Evolutionary conservation across 2,797 vertebrate species (phyloP).

Genomic region (Eulemur albifrons): DNA sequence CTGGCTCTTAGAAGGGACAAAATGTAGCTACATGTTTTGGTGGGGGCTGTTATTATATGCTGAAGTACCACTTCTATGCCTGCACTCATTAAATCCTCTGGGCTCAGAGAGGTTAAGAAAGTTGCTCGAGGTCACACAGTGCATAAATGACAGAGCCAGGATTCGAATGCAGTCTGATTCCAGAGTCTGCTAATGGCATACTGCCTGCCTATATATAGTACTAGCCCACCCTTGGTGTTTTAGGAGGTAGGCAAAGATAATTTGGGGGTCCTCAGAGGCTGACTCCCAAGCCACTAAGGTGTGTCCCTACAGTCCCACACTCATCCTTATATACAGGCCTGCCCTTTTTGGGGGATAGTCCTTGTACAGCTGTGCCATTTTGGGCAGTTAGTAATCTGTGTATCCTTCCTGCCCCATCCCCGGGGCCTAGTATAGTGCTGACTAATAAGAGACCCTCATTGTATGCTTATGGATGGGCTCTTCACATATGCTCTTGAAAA

Average conservation of each 20-base stretch:
- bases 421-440: not conserved
- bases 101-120: conserved; percentile 26
- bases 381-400: not conserved
- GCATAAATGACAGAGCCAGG: not conserved
- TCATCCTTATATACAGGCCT: not conserved
- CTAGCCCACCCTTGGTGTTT: not conserved
- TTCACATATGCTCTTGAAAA: conserved; percentile 19
- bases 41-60: not conserved
- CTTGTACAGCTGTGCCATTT: not conserved
- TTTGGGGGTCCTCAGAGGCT: not conserved
- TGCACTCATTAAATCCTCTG: not conserved
- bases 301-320: not conserved
- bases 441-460: not conserved
- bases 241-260: conserved; percentile 9
- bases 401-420: not conserved
- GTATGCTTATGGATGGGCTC: not conserved
- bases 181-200: not conserved
- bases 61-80: not conserved
- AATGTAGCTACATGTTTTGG: not conserved
- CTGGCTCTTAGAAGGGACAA: not conserved
- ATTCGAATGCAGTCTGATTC: not conserved
- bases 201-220: not conserved
- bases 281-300: not conserved
- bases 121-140: not conserved
- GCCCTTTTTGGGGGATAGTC: not conserved